phyloP scores from a whole-genome alignment of 2,888 invertebrate species.

The Ochropacha duplaris region DNA sequence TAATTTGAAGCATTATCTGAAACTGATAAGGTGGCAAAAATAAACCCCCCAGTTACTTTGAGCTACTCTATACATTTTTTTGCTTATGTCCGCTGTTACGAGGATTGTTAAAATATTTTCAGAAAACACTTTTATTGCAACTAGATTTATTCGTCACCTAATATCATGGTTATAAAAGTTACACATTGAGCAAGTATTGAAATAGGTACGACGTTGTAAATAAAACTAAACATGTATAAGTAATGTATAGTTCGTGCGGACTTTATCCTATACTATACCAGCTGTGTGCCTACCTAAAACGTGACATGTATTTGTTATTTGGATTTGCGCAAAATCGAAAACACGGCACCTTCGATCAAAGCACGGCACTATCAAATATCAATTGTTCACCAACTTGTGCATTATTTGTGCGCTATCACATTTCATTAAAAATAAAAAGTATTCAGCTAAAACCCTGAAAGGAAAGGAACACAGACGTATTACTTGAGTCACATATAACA shows the following conservation, averaged over 20 bases:
- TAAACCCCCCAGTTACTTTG: too few relatives aligned
- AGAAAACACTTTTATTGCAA: too few relatives aligned
- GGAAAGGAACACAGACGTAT: conserved; percentile 28
- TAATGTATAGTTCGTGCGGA: not conserved
- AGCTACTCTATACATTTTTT: too few relatives aligned
- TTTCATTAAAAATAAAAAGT: not conserved
- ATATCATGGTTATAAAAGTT: too few relatives aligned
- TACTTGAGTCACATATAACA: conserved; percentile 29
- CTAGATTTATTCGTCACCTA: too few relatives aligned
- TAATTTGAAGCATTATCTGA: too few relatives aligned
- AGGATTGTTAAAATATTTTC: too few relatives aligned
- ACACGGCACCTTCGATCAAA: not conserved
- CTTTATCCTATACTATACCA: not conserved
- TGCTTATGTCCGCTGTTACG: too few relatives aligned
- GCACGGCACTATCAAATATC: not conserved
- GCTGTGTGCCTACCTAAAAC: not conserved
- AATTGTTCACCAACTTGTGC: not conserved
- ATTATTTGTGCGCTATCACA: not conserved
- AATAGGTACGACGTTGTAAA: not conserved
- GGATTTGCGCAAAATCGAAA: not conserved
- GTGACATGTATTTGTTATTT: not conserved
- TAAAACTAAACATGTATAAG: not conserved
- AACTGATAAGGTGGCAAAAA: too few relatives aligned
- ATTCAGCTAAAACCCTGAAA: conserved; percentile 13
- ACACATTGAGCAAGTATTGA: too few relatives aligned